Base-by-base conservation (phyloP, 2,888 invertebrate genomes). In the Xestobium rufovillosum region DNA sequence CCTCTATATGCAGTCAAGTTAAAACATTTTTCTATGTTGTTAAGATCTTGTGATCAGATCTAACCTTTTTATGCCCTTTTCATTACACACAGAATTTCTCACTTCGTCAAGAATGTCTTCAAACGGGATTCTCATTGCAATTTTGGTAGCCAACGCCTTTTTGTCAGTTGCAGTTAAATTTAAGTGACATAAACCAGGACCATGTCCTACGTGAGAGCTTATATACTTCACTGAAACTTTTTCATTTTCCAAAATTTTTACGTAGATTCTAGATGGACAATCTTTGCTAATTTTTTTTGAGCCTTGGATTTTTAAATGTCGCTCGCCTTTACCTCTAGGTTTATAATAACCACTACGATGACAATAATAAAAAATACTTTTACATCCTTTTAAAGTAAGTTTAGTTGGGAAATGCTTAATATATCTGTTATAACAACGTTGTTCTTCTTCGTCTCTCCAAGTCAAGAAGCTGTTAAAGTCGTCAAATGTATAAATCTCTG, bases 31-130 rank as follows among this genome's bases (percentile, higher is more conserved):
- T 36, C 38, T 14, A 48, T 46, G 13, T 48, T 49, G 12, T 14
- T 9, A 6, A 48, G 16, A 25, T 48, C 47, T 35, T 41, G 45
- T 48, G 9, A 37, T 6, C 16, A 48, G 23, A 34, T 45, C 37
- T 3, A 44, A 32, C n/a, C 39, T 14, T 12, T 42, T 16, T 11
- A 46, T 12, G 12, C 15, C 14, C 13, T 12, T 13, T 11, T 9
- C 30, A 16, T 31, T 36, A 4, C 8, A 2, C 3, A 42, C 10
- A n/a, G 44, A 38, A 36, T 44, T 33, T 37, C 43, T 10, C 6
- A 38, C 19, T n/a, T 14, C 16, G 34, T 41, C 33, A 14, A 41
- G 25, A 28, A 38, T 41, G 15, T 9, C 4, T n/a, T 42, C 36
- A 34, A 40, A 31, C 17, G 44, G 43, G 8, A 45, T 36, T 26